phyloP scores from a whole-genome alignment of 2,888 invertebrate genomes.

The Drosophila anomelani region DNA sequence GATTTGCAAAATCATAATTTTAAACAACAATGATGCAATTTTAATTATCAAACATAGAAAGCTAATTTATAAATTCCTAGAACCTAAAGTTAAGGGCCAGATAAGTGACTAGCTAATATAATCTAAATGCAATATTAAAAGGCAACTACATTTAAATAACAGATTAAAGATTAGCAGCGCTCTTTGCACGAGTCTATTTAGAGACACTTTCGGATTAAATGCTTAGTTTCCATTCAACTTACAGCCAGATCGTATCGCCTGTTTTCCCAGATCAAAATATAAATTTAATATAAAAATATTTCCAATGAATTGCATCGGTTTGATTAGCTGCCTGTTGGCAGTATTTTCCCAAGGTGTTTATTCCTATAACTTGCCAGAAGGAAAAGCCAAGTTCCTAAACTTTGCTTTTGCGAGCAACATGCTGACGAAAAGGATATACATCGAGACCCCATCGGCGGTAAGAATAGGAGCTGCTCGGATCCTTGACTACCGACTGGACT shows the following conservation, averaged over 20 bases:
- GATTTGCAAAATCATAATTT: background rate
- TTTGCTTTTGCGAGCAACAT: conserved; percentile 97
- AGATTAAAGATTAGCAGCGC: background rate
- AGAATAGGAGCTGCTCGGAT: conserved; percentile 88
- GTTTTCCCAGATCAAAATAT: background rate
- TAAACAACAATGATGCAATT: background rate
- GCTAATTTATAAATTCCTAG: background rate
- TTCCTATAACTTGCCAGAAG: conserved; percentile 38
- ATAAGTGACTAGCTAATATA: background rate
- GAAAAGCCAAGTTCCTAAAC: conserved; percentile 87
- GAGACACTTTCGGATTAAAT: background rate
- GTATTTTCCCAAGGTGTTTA: background rate
- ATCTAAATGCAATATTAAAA: background rate
- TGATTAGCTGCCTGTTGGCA: conserved; percentile 4
- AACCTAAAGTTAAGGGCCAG: too few species aligned
- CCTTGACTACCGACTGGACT: conserved; percentile 89
- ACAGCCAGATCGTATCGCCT: background rate
- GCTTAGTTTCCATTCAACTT: conserved; percentile 12
- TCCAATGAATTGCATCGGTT: background rate
- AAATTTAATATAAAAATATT: background rate
- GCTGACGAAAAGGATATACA: conserved; percentile 90
- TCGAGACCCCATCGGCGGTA: conserved; percentile 91
- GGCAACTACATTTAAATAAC: background rate
- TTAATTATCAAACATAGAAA: background rate
- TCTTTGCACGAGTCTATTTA: background rate